These are phyloP conservation scores for Sphenopsis melanotis DNA, from an alignment of 2,797 vertebrate species.

Conservation along the genomic window DNA sequence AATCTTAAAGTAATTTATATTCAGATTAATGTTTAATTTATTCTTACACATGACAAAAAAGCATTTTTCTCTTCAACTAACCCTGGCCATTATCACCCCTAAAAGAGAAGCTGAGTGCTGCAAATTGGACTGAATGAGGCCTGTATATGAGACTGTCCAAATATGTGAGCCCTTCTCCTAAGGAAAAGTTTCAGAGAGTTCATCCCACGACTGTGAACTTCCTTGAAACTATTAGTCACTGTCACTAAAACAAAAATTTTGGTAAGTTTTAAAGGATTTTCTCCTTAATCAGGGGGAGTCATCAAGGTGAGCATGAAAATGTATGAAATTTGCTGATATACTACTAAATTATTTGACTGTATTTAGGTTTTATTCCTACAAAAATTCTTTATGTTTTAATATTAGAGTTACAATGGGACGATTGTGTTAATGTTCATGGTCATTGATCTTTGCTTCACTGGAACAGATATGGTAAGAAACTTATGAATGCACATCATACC, in stretches of 20 bases:
- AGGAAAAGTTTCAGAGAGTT: neutral
- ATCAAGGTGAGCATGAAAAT: neutral
- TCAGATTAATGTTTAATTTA: neutral
- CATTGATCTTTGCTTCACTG: neutral
- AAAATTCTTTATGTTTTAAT: neutral
- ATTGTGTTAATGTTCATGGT: neutral
- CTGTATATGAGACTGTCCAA: rapidly evolving
- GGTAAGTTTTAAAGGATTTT: neutral
- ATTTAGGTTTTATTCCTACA: neutral
- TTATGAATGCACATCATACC: neutral
- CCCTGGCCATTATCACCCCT: neutral
- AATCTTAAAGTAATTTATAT: neutral
- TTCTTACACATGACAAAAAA: neutral
- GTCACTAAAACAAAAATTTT: neutral
- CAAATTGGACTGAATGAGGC: neutral
- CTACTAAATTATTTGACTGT: neutral
- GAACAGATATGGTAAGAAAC: neutral
- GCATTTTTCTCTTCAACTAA: neutral
- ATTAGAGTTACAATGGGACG: neutral
- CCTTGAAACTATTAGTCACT: neutral
- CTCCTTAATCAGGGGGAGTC: neutral
- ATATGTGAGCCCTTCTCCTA: neutral
- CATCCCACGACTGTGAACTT: neutral
- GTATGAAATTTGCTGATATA: neutral
- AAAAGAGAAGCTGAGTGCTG: neutral